These are phyloP conservation scores for Neosilurus hyrtlii DNA, from an alignment of 2,797 vertebrate species.

Conservation along the genomic window DNA sequence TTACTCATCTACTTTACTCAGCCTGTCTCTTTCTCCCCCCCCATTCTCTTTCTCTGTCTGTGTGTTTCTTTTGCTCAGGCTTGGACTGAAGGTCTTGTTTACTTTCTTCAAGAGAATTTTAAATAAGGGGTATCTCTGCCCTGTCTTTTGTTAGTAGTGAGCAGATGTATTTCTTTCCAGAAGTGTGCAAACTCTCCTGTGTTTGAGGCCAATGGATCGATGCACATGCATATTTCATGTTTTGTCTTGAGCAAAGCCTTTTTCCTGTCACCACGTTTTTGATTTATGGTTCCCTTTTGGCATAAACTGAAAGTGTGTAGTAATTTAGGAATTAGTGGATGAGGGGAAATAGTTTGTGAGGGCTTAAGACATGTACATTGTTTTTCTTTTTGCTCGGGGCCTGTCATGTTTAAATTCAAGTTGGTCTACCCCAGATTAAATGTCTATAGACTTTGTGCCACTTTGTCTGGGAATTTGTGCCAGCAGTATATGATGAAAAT, in stretches of 20 bases:
- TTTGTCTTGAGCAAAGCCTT: constrained; percentile 60
- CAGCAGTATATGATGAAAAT: too few relatives aligned
- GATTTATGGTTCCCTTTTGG: constrained; percentile 27
- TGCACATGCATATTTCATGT: constrained; percentile 74
- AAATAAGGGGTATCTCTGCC: constrained; percentile 29
- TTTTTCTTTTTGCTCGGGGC: background rate
- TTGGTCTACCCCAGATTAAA: constrained; percentile 1
- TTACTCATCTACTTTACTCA: too few relatives aligned
- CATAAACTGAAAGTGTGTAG: constrained; percentile 17
- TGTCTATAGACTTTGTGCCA: background rate
- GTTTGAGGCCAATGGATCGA: constrained; percentile 68
- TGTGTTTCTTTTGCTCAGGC: background rate
- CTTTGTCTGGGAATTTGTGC: background rate
- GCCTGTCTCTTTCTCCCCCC: background rate
- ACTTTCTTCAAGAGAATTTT: constrained; percentile 37
- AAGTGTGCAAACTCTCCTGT: constrained; percentile 65
- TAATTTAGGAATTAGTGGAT: constrained; percentile 14
- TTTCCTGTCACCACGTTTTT: constrained; percentile 26
- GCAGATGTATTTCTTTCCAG: constrained; percentile 64
- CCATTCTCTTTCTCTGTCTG: constrained; percentile 43
- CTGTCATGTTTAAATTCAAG: background rate
- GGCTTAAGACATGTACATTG: background rate
- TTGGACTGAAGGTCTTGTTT: constrained; percentile 34
- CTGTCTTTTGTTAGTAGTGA: constrained; percentile 33
- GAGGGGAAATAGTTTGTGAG: constrained; percentile 1